Percentiles rank a stretch among this genome's conserved stretches.
Conservation (phyloP, 30 jellyfish, hydroid and myxozoan genomes). For the Hydractinia symbiolongicarpus region DNA sequence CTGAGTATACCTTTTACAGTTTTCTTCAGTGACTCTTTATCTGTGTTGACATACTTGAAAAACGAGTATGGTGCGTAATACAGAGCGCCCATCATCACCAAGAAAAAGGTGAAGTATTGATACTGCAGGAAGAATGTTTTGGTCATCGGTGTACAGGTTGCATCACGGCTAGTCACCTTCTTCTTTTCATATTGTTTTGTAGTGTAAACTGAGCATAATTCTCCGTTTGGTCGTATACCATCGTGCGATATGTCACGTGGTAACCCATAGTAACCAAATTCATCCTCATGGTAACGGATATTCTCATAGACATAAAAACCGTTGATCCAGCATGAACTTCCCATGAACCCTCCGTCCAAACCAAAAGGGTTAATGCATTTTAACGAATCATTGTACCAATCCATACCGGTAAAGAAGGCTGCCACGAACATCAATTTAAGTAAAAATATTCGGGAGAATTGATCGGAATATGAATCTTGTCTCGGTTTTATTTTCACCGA, state of each 20-base stretch:
- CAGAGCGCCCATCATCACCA: not conserved
- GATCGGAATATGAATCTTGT: conserved; percentile 6
- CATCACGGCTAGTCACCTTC: not conserved
- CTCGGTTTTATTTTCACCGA: conserved; percentile 3
- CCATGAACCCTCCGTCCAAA: not conserved
- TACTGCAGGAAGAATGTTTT: conserved; percentile 8
- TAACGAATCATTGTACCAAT: not conserved
- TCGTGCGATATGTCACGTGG: not conserved
- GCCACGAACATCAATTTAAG: not conserved
- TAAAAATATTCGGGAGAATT: not conserved
- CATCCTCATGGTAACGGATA: conserved; percentile 6
- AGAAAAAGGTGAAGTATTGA: conserved; percentile 6
- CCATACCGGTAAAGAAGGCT: not conserved
- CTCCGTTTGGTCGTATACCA: not conserved
- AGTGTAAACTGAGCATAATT: not conserved
- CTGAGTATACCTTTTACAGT: not conserved
- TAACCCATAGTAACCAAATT: conserved; percentile 7
- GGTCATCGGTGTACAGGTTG: conserved; percentile 10
- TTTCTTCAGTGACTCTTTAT: not conserved
- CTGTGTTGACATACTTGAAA: conserved; percentile 5
- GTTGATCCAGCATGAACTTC: not conserved
- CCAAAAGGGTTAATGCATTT: conserved; percentile 8
- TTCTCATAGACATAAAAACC: conserved; percentile 4
- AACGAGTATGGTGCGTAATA: conserved; percentile 11
- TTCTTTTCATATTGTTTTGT: not conserved